These are phyloP conservation scores for Lithosia quadra DNA, from an alignment of 2,888 invertebrate species.

Conservation along the genomic window DNA sequence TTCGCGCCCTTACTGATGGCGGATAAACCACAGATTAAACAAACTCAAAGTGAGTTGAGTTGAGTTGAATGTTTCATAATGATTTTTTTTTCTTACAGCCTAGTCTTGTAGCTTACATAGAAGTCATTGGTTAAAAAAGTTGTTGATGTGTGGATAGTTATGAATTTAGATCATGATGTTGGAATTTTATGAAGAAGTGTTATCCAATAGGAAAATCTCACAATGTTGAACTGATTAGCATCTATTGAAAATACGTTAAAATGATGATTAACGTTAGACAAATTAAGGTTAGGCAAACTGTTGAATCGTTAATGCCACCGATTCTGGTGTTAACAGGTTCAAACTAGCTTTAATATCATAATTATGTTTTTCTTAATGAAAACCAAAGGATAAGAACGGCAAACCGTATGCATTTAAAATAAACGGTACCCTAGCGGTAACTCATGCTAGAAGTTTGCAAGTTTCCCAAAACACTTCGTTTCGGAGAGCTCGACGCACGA, in stretches of 20 bases:
- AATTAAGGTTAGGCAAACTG: constrained; percentile 8
- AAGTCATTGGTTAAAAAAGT: neutral
- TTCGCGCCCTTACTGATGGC: neutral
- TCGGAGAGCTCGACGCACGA: neutral
- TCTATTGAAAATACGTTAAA: constrained; percentile 7
- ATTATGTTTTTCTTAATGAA: constrained; percentile 1
- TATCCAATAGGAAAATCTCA: constrained; percentile 1
- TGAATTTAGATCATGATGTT: neutral
- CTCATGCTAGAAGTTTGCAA: neutral
- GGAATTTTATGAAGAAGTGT: neutral
- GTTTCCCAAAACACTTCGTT: neutral
- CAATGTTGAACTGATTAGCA: constrained; percentile 21
- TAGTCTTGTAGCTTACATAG: neutral
- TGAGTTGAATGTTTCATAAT: too few relatives aligned
- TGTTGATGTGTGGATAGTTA: neutral
- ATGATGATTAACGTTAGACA: constrained; percentile 10
- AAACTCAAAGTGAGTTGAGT: neutral
- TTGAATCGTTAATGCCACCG: neutral
- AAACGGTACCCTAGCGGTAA: neutral
- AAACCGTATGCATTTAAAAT: neutral
- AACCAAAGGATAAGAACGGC: neutral
- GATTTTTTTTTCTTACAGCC: neutral
- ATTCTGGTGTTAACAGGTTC: constrained; percentile 12
- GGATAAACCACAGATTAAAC: neutral
- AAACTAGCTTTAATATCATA: constrained; percentile 10